Evolutionary conservation across 2,888 invertebrate genomes (phyloP), one percentile per base, ranked within the genome.

Genomic region (Synanthedon formicaeformis): DNA sequence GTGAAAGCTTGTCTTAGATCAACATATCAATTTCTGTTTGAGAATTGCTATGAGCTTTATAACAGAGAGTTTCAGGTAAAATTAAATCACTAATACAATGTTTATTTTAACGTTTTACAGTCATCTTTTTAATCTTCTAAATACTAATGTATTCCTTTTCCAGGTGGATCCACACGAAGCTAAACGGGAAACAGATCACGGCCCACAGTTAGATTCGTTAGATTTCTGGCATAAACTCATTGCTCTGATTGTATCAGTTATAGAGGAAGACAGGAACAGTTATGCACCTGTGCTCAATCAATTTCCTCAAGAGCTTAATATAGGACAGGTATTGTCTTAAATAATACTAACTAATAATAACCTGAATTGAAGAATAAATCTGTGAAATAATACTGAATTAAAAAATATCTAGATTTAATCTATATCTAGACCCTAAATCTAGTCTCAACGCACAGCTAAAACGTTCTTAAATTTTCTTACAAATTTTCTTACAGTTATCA

Each of bases 161-260:
- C 78, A 94, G 92, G 93, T 93, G 70, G 96, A 96, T 89, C 96
- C 96, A 53, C 95, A 94, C 71, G 96, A 96, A 84, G 92, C 94
- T 2, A 96, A 96, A 69, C 90, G 94, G 54, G 96, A 96, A 73
- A 94, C 96, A 75, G 97, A 92, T 86, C 96, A 91, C 78, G 96
- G 93, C 45, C 95, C 95, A 1, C 91, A 94, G 65, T 75, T 95
- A 67, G 96, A 97, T 72, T 96, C 95, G 57, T 92, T 99, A 41
- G 97, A 98, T 79, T 99, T 99, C 88, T 99, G 99, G 98, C 97
- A 98, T 87, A 98, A 98, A 77, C 89, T 98, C 55, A 97, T 98
- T 60, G 97, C 97, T 40, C 91, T 99, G 56, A 97, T 99, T 63
- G 97, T 97, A 53, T 98, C 98, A 58, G 98, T 99, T 57, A 98